A percentile compares a stretch with the other conserved stretches of the same genome.
These are phyloP conservation scores for Molorchus minor DNA, from an alignment of 2,888 invertebrate species.

Conservation along the genomic window DNA sequence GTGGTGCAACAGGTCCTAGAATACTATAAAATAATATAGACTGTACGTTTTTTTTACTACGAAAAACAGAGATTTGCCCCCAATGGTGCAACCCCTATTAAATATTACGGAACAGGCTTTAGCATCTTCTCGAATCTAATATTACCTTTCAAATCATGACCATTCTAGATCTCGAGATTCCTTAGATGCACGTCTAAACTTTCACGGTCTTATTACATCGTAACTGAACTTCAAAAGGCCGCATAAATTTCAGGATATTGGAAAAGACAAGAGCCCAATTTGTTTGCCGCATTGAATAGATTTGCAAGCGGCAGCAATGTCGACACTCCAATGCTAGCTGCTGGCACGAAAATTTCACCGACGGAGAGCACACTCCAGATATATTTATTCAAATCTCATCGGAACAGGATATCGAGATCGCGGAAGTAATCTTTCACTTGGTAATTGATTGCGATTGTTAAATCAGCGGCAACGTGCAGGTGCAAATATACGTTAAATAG, in stretches of 20 bases:
- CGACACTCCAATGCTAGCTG: background rate
- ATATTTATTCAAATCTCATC: background rate
- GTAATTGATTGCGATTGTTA: background rate
- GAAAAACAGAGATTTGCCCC: too few species aligned
- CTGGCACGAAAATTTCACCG: background rate
- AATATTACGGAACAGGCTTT: too few species aligned
- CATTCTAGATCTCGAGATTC: too few species aligned
- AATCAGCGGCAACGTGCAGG: background rate
- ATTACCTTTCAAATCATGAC: too few species aligned
- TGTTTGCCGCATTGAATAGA: conserved; percentile 1
- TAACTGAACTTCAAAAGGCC: conserved; percentile 1
- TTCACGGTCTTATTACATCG: background rate
- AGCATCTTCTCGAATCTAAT: too few species aligned
- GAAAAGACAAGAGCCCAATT: background rate
- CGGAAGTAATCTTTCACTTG: background rate
- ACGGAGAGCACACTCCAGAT: background rate
- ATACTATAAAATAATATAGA: too few species aligned
- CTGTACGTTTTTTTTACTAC: too few species aligned
- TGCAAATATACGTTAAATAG: background rate
- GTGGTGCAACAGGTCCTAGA: too few species aligned
- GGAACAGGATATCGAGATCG: background rate
- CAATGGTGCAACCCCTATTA: too few species aligned
- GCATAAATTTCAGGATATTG: background rate
- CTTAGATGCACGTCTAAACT: too few species aligned
- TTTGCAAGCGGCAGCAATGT: background rate